A percentile compares a stretch with the other conserved stretches of the same genome.
phyloP scores from a whole-genome alignment of 1,140 invertebrate genomes.

The Chrysoperla carnea region DNA sequence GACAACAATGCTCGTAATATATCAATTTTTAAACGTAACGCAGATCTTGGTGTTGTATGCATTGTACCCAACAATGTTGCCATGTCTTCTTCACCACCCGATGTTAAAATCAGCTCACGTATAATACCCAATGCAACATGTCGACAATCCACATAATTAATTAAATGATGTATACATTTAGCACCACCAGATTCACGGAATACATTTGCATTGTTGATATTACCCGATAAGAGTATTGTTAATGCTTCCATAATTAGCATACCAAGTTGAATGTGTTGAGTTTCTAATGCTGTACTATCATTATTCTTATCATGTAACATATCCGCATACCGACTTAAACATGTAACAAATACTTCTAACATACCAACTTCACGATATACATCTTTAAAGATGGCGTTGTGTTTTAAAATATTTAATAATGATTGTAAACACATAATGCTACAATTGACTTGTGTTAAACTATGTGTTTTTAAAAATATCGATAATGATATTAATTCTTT shows the following conservation, averaged over 20 bases:
- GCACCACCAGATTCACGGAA: constrained; percentile 86
- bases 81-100: constrained; percentile 92
- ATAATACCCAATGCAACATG: constrained; percentile 60
- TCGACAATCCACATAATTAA: constrained; percentile 69
- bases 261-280: constrained; percentile 34
- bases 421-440: constrained; percentile 81
- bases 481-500: constrained; percentile 96
- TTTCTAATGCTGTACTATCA: constrained; percentile 17
- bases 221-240: constrained; percentile 59
- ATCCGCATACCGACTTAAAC: constrained; percentile 69
- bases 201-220: constrained; percentile 76
- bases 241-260: constrained; percentile 74
- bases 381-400: constrained; percentile 90
- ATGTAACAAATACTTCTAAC: constrained; percentile 91
- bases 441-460: constrained; percentile 52
- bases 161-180: constrained; percentile 76
- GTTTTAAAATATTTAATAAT: constrained; percentile 71
- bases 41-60: constrained; percentile 66
- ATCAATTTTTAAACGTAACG: constrained; percentile 71
- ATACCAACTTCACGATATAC: constrained; percentile 96
- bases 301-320: constrained; percentile 53
- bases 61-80: constrained; percentile 76
- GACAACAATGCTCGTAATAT: constrained; percentile 77
- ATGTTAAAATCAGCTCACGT: constrained; percentile 74
- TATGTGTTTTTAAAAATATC: constrained; percentile 68